These are phyloP conservation scores for Atrichornis clamosus DNA, from an alignment of 2,113 vertebrate species.

Conservation along the genomic window DNA sequence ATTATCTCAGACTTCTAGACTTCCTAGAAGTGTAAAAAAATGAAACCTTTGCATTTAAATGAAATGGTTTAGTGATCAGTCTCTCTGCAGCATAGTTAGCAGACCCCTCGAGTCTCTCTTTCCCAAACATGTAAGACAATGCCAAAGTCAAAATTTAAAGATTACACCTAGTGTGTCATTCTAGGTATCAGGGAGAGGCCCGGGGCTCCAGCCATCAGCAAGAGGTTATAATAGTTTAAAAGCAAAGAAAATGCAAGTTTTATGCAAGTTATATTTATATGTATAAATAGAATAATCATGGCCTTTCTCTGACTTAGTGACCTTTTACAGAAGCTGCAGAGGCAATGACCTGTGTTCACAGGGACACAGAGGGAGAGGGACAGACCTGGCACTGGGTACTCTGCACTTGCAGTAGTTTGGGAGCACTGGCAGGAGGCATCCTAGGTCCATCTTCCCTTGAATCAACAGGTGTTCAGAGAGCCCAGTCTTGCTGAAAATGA, in stretches of 20 bases:
- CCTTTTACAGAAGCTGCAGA: not conserved
- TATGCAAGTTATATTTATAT: not conserved
- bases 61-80: not conserved
- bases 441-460: not conserved
- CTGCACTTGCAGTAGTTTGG: not conserved
- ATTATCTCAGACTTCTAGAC: not conserved
- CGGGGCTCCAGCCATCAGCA: not conserved
- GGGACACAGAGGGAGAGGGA: not conserved
- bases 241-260: not conserved
- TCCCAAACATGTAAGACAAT: not conserved
- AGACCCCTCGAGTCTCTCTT: not conserved
- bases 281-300: not conserved
- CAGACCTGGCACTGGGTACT: not conserved
- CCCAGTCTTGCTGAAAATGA: constrained; percentile 24
- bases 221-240: not conserved
- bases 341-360: not conserved
- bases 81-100: not conserved
- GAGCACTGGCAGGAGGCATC: not conserved
- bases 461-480: constrained; percentile 18
- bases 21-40: not conserved
- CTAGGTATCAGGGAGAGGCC: not conserved
- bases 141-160: not conserved
- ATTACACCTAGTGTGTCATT: not conserved
- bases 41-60: not conserved
- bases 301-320: not conserved